phyloP scores from a whole-genome alignment of 2,113 vertebrate genomes.

The Phalacrocorax aristotelis region DNA sequence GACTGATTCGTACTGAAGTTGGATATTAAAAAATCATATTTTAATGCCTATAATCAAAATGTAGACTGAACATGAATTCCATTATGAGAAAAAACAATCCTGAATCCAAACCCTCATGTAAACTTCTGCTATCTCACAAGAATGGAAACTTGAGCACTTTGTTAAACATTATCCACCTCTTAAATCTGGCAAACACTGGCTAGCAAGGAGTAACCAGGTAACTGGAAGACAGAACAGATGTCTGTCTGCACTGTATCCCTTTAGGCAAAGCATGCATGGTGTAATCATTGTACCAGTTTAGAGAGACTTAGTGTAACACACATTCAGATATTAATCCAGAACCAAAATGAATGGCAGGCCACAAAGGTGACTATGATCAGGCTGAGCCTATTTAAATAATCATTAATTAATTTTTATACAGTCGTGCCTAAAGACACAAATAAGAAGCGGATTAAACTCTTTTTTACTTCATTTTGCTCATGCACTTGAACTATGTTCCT shows the following conservation, averaged over 20 bases:
- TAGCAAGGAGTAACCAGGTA: not conserved
- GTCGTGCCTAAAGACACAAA: not conserved
- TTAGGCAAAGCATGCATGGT: not conserved
- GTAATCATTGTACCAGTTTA: not conserved
- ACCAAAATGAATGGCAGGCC: not conserved
- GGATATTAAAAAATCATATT: not conserved
- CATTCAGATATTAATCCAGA: not conserved
- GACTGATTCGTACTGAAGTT: not conserved
- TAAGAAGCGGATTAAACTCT: not conserved
- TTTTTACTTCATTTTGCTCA: not conserved
- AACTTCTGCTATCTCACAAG: not conserved
- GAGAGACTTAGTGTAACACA: not conserved
- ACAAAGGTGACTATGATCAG: not conserved
- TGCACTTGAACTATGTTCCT: not conserved
- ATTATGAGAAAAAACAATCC: not conserved
- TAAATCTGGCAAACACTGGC: not conserved
- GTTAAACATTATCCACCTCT: slow-evolving; percentile 11
- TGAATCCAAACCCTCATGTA: not conserved
- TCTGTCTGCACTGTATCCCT: not conserved
- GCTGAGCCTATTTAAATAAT: not conserved
- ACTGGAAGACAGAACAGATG: not conserved
- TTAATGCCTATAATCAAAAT: not conserved
- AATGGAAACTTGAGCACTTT: not conserved
- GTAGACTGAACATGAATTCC: not conserved
- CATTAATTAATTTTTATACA: not conserved